A percentile compares a stretch with the other conserved stretches of the same genome.
phyloP scores from a whole-genome alignment of 1,140 invertebrate species.

The Mamestra configurata region DNA sequence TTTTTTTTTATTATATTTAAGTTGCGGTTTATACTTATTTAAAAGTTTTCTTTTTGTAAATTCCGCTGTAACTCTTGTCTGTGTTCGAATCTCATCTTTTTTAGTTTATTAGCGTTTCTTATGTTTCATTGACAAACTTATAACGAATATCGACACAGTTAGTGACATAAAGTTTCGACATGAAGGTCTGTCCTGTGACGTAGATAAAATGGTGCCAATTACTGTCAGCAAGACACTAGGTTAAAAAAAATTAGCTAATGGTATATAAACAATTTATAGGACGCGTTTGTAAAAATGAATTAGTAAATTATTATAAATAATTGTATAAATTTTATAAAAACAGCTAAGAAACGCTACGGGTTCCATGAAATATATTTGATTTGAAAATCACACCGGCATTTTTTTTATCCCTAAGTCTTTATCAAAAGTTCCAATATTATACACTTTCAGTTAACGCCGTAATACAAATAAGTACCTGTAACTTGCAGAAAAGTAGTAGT shows the following conservation, averaged over 20 bases:
- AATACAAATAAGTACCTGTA: too few relatives aligned
- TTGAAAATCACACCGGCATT: constrained; percentile 73
- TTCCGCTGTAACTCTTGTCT: constrained; percentile 73
- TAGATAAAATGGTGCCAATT: constrained; percentile 82
- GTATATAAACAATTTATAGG: constrained; percentile 70
- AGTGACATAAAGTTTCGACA: constrained; percentile 63
- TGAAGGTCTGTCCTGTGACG: constrained; percentile 31
- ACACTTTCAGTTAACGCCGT: too few relatives aligned
- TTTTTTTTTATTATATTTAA: constrained; percentile 70
- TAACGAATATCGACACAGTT: constrained; percentile 39
- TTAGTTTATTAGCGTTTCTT: constrained; percentile 81
- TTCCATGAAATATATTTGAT: constrained; percentile 87
- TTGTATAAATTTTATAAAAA: constrained; percentile 81
- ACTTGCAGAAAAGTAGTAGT: too few relatives aligned
- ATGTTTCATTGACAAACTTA: constrained; percentile 44
- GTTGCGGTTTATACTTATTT: constrained; percentile 85
- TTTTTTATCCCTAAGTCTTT: constrained; percentile 63
- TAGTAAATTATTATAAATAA: constrained; percentile 56
- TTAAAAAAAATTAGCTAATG: constrained; percentile 75
- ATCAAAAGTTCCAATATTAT: too few relatives aligned
- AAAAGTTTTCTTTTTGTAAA: constrained; percentile 60
- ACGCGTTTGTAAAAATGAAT: constrained; percentile 53
- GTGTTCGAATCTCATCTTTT: constrained; percentile 82
- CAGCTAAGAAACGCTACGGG: constrained; percentile 88
- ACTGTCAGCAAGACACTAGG: constrained; percentile 76